Percentiles rank a stretch among this genome's conserved stretches.
phyloP scores from a whole-genome alignment of 2,113 vertebrate species.

The Heptranchias perlo region DNA sequence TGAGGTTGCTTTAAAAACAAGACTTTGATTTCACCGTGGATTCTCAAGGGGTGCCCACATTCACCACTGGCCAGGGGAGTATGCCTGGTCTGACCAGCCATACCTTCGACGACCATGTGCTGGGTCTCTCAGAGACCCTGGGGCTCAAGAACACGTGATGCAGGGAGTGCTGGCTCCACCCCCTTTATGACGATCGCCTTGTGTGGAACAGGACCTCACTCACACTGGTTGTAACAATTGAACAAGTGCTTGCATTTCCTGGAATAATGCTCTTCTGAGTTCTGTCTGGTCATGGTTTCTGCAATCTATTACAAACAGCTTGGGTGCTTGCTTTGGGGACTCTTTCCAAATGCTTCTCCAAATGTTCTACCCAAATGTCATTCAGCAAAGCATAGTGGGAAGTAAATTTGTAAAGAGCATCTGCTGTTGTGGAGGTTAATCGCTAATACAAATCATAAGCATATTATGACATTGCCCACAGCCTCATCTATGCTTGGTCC shows the following conservation, averaged over 20 bases:
- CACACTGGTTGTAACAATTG: background rate
- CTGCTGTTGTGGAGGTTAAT: constrained; percentile 1
- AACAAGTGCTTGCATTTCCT: background rate
- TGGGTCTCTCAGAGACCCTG: background rate
- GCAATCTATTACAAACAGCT: constrained; percentile 72
- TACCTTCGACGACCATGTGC: background rate
- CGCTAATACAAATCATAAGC: background rate
- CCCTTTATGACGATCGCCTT: background rate
- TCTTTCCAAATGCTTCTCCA: constrained; percentile 75
- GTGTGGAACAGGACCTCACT: background rate
- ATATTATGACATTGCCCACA: background rate
- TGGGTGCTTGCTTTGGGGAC: constrained; percentile 80
- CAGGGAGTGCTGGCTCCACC: background rate
- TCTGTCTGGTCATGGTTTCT: constrained; percentile 65
- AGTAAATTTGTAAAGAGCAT: constrained; percentile 17
- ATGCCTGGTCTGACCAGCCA: background rate
- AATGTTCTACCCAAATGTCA: constrained; percentile 72
- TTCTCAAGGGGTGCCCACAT: too few relatives aligned
- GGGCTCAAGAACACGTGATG: background rate
- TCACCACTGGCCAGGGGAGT: background rate
- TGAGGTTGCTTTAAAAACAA: background rate
- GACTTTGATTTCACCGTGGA: background rate
- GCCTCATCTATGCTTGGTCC: background rate
- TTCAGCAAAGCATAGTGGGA: constrained; percentile 23
- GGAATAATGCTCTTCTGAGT: constrained; percentile 60